Percentiles rank a stretch among this genome's conserved stretches.
Conservation (phyloP, 2,888 invertebrate genomes). For the Heterodera filipjevi region DNA sequence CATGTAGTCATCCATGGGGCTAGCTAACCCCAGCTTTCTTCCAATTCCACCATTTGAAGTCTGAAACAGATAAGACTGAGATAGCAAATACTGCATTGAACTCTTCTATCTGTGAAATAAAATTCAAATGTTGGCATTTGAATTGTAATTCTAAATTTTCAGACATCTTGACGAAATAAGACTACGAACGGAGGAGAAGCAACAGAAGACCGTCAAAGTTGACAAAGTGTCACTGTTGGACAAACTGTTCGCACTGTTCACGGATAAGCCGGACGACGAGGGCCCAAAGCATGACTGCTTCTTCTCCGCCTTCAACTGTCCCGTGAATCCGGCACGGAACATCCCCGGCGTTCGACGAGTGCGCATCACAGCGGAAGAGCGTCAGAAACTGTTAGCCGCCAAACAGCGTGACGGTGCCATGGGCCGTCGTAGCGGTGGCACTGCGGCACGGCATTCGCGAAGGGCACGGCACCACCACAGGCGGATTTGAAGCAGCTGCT, state of each 20-base stretch:
- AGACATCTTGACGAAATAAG: neutral
- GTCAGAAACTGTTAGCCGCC: neutral
- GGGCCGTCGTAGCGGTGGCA: no score
- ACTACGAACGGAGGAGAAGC: neutral
- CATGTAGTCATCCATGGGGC: no score
- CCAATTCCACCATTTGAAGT: neutral
- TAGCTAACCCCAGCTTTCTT: no score
- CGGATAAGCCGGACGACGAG: conserved; percentile 3
- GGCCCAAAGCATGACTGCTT: neutral
- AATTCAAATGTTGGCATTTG: neutral
- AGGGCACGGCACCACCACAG: neutral
- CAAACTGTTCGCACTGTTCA: neutral
- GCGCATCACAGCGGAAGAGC: neutral
- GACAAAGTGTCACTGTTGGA: neutral
- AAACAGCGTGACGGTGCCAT: neutral
- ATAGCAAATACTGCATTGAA: neutral
- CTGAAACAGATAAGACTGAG: neutral
- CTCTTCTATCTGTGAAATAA: neutral
- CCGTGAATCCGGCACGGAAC: neutral
- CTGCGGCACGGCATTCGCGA: neutral
- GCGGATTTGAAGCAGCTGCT: no score
- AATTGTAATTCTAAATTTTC: neutral
- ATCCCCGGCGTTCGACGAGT: neutral
- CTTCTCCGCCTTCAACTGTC: conserved; percentile 10
- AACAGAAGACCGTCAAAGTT: neutral